Conservation (phyloP, 1,140 invertebrate species). For the Drosophila quadrilineata region DNA sequence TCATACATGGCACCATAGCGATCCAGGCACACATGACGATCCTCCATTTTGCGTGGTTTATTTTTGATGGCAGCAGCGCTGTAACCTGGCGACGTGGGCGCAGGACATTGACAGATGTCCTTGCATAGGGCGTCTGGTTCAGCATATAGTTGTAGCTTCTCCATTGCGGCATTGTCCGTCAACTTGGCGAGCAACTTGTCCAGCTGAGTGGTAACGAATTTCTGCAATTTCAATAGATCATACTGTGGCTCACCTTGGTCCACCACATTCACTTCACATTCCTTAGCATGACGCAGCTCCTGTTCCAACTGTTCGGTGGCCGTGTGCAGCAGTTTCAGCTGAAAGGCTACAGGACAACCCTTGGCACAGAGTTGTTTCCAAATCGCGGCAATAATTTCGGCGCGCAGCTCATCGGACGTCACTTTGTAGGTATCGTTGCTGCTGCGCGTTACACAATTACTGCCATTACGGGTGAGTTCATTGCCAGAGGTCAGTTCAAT, state of each 20-base stretch:
- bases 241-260: conserved; percentile 41
- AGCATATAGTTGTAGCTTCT: conserved; percentile 49
- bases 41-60: conserved; percentile 79
- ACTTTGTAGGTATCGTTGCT: conserved; percentile 70
- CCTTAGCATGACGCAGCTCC: conserved; percentile 56
- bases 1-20: conserved; percentile 57
- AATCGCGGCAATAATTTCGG: conserved; percentile 56
- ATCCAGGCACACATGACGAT: conserved; percentile 70
- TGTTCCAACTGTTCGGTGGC: conserved; percentile 41
- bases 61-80: conserved; percentile 58
- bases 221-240: conserved; percentile 72
- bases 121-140: conserved; percentile 28
- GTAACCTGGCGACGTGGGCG: not conserved
- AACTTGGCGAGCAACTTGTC: conserved; percentile 59
- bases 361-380: conserved; percentile 49
- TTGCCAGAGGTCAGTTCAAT: conserved; percentile 26
- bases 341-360: conserved; percentile 59
- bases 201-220: conserved; percentile 53
- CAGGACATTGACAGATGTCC: conserved; percentile 3
- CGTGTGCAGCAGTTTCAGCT: conserved; percentile 45
- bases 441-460: conserved; percentile 64
- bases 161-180: conserved; percentile 59
- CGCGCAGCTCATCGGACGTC: conserved; percentile 49
- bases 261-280: conserved; percentile 53
- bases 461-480: conserved; percentile 25